Evolutionary conservation across 2,888 invertebrate genomes (phyloP), one percentile per base, ranked within the genome.

Genomic region (Trimorus sp.): DNA sequence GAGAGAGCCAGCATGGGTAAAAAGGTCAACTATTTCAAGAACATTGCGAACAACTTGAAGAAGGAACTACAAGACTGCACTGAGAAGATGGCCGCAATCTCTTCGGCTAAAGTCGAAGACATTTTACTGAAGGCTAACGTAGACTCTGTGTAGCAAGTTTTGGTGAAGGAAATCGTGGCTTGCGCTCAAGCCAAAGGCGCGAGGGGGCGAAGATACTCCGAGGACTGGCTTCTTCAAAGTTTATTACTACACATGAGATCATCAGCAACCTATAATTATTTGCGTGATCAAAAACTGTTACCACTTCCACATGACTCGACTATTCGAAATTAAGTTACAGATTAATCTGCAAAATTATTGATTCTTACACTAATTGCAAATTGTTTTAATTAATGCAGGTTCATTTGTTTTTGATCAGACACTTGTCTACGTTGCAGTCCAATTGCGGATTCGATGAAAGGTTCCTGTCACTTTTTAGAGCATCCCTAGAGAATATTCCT

Each of bases 231-330:
- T 7, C 11, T 71, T 6, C 26, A 59, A 38, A 16, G 60, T 53
- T 9, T 73, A 12, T n/a, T 73, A 7, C 26, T 73, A 5, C 63
- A 73, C n/a, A 73, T 60, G 51, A 15, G 45, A 16, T 73, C 73
- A 42, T 63, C 73, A 40, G 12, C n/a, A 40, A 63, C 54, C 5
- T 73, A 54, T 42, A 12, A 14, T 1, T 36, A 45, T 45, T 12
- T 73, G 8, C 40, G 73, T 0, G 15, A 63, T 26, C 16, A 51
- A n/a, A 53, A 71, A 11, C 37, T 71, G 36, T 49, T 60, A 16
- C 71, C 71, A 15, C 16, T 71, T 37, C 59, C 71, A 12, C 12
- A n/a, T 38, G 14, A 36, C 4, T 51, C 60, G 7, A 60, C 71
- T 9, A 40, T 71, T n/a, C 62, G 62, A 9, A 62, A 11, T 48